phyloP scores from a whole-genome alignment of 2,797 vertebrate species.

The Rhinophrynus dorsalis region DNA sequence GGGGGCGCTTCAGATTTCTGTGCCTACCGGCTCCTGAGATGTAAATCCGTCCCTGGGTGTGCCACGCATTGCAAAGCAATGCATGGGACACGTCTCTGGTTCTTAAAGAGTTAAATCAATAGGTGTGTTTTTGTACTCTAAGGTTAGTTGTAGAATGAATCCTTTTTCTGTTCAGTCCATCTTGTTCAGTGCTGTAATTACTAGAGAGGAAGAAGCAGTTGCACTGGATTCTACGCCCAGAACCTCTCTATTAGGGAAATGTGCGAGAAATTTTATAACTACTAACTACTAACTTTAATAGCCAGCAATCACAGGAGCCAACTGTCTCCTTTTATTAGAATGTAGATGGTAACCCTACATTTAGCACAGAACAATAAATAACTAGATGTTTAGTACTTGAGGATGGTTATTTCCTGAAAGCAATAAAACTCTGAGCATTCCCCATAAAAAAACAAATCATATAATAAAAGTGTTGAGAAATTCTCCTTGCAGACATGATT shows the following conservation, averaged over 20 bases:
- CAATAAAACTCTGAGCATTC: slow-evolving; percentile 9
- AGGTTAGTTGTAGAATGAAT: too few species aligned
- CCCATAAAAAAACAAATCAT: slow-evolving; percentile 23
- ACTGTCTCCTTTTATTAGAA: neutral
- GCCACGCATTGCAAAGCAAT: too few species aligned
- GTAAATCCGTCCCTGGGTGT: too few species aligned
- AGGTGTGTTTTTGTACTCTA: too few species aligned
- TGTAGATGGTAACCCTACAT: neutral
- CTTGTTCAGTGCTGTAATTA: slow-evolving; percentile 31
- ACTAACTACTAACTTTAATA: neutral
- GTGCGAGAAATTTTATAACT: neutral
- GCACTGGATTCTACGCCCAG: neutral
- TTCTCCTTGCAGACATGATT: neutral
- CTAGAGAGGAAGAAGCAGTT: neutral
- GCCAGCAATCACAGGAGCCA: neutral
- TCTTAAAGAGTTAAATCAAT: too few species aligned
- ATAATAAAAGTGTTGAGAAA: neutral
- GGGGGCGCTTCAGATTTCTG: too few species aligned
- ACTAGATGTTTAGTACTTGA: neutral
- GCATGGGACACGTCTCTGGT: too few species aligned
- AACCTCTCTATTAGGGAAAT: neutral
- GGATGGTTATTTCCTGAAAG: slow-evolving; percentile 1
- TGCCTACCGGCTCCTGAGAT: too few species aligned
- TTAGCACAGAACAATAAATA: neutral
- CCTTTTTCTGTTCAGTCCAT: too few species aligned